Conservation (phyloP, 2,113 vertebrate genomes). For the Nerophis lumbriciformis region DNA sequence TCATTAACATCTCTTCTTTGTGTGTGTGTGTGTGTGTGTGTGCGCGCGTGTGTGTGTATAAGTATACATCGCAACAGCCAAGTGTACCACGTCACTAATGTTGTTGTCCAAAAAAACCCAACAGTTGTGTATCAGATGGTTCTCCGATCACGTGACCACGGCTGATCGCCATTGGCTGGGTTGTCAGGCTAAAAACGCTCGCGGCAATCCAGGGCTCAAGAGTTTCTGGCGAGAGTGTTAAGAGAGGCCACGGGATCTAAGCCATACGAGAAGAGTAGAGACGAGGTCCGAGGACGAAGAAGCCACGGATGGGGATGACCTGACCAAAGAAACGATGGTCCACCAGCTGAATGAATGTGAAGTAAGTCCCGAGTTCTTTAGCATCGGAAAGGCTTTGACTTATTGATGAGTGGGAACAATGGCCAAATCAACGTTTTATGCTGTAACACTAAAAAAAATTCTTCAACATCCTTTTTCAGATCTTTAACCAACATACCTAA, state of each 20-base stretch:
- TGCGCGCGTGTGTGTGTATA: slow-evolving; percentile 27
- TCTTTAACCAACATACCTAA: slow-evolving; percentile 45
- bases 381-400: background rate
- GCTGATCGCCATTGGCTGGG: slow-evolving; percentile 50
- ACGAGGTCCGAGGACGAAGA: background rate
- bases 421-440: background rate
- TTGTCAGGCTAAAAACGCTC: slow-evolving; percentile 55
- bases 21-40: slow-evolving; percentile 38
- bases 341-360: slow-evolving; percentile 54
- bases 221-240: slow-evolving; percentile 39
- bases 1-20: slow-evolving; percentile 63
- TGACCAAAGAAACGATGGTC: slow-evolving; percentile 57
- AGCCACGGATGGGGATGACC: slow-evolving; percentile 31
- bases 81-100: slow-evolving; percentile 48
- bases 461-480: slow-evolving; percentile 28
- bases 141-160: slow-evolving; percentile 47
- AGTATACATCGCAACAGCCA: slow-evolving; percentile 53
- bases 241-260: slow-evolving; percentile 33
- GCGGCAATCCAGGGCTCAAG: slow-evolving; percentile 28
- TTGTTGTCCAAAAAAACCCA: slow-evolving; percentile 55
- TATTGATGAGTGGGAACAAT: background rate
- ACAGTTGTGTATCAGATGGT: slow-evolving; percentile 57
- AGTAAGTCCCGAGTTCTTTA: slow-evolving; percentile 48
- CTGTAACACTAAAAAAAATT: too few species aligned
- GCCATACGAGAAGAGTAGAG: background rate